A percentile compares a stretch with the other conserved stretches of the same genome.
Conservation (phyloP, 1,140 invertebrate genomes). For the Cherax destructor region DNA sequence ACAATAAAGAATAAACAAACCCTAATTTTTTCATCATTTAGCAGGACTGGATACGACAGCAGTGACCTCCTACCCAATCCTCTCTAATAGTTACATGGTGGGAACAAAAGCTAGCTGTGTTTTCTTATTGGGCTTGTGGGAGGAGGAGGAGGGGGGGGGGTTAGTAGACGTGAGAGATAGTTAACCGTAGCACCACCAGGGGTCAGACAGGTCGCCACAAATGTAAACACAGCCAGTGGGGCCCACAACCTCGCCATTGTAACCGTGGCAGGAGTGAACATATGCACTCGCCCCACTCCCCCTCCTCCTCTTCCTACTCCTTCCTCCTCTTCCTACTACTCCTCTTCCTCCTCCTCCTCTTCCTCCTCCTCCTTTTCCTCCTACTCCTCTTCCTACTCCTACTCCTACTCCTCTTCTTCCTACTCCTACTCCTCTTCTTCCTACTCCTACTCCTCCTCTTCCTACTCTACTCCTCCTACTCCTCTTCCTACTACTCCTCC, state of each 20-base stretch:
- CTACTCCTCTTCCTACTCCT: too few relatives aligned
- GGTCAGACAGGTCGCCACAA: conserved; percentile 37
- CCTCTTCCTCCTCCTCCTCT: neutral
- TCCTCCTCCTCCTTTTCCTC: neutral
- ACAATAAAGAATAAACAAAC: too few relatives aligned
- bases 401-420: too few relatives aligned
- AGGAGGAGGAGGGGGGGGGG: neutral
- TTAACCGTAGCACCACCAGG: conserved; percentile 11
- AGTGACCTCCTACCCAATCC: too few relatives aligned
- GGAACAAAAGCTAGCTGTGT: too few relatives aligned
- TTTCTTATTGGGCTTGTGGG: neutral
- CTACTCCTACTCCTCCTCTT: too few relatives aligned
- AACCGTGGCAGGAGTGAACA: too few relatives aligned
- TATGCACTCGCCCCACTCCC: neutral
- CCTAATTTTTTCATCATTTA: too few relatives aligned
- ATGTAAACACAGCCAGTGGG: conserved; percentile 14
- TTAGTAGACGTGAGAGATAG: neutral
- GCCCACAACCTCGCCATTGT: conserved; percentile 28
- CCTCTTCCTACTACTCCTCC: too few relatives aligned
- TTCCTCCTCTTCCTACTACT: neutral
- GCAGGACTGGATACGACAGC: too few relatives aligned
- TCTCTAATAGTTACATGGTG: too few relatives aligned
- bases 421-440: too few relatives aligned
- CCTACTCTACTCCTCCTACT: neutral
- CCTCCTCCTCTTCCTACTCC: neutral